Base-by-base conservation (phyloP, 2,797 vertebrate species). In the Caiman crocodilus region DNA sequence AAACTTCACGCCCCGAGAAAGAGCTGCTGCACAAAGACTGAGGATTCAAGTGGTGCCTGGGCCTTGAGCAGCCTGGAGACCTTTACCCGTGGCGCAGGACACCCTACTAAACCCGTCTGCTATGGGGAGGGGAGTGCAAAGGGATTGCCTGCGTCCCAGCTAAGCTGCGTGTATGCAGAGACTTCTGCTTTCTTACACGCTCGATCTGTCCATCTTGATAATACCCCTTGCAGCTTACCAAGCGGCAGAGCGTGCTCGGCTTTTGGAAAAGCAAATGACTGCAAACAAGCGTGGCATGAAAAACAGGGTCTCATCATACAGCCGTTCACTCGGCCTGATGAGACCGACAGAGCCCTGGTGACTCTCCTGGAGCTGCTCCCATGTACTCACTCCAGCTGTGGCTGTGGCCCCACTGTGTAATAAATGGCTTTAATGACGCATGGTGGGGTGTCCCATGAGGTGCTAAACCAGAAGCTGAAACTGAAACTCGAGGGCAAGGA, bases 101-200 rank as follows among this genome's bases (percentile, higher is more conserved):
- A 78, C 58, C 61, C 30, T 78, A 73, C 60, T 32, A 32, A 80
- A 74, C n/a, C 71, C 65, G 14, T 21, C 13, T 0, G n/a, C 35
- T 20, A 2, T 3, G 10, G 71, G 58, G 32, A 14, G 16, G 80
- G 14, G 5, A 32, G 17, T 2, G 0, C 23, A 30, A 18, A 65
- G 84, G 50, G n/a, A 59, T 73, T 0, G 26, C 4, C 55, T 56
- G 4, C 18, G 0, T 30, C 16, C 67, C 9, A 6, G 67, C 75
- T 71, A 69, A 15, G 0, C 50, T 3, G 0, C 11, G 50, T 21
- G 18, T 32, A 21, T 20, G 4, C 4, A 18, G 64, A 4, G 55
- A 77, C 21, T 26, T 58, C 11, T 25, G 8, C 73, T 57, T 23
- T 30, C 65, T 4, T 23, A 56, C 10, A 5, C 11, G 11, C 2